Conservation (phyloP, 2,888 invertebrate genomes). For the Agrenia bidenticulata region DNA sequence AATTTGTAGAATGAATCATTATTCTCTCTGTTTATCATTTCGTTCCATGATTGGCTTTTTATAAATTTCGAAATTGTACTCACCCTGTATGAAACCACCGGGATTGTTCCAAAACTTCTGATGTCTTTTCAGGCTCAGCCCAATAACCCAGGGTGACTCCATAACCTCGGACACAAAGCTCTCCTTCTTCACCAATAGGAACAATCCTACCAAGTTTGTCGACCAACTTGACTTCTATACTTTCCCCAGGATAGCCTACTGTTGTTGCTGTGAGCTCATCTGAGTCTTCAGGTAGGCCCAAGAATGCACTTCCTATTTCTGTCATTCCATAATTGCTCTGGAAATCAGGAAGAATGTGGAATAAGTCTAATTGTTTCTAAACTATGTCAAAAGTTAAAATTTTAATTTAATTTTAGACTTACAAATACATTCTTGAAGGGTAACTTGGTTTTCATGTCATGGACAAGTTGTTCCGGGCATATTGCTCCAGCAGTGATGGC, state of each 20-base stretch:
- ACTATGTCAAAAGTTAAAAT: not conserved
- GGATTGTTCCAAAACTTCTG: slow-evolving; percentile 57
- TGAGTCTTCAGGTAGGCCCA: slow-evolving; percentile 56
- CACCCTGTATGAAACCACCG: slow-evolving; percentile 63
- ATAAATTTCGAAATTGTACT: slow-evolving; percentile 10
- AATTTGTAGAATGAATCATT: no score
- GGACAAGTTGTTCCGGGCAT: slow-evolving; percentile 62
- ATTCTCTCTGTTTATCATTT: not conserved
- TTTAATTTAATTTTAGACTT: not conserved
- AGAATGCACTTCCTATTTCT: slow-evolving; percentile 62
- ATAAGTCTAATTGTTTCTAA: no score
- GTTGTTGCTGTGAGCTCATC: slow-evolving; percentile 58
- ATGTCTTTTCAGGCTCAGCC: slow-evolving; percentile 60
- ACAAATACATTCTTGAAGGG: slow-evolving; percentile 8
- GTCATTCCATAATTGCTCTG: slow-evolving; percentile 62
- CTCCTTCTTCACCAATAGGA: slow-evolving; percentile 57
- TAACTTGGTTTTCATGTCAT: slow-evolving; percentile 50
- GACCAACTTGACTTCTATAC: slow-evolving; percentile 53
- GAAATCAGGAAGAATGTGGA: no score
- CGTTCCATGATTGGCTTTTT: not conserved
- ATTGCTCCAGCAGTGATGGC: slow-evolving; percentile 73
- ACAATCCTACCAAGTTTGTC: slow-evolving; percentile 56
- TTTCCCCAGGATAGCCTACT: slow-evolving; percentile 53
- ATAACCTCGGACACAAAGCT: slow-evolving; percentile 60
- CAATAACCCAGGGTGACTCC: slow-evolving; percentile 61